Evolutionary conservation across 1,140 invertebrate species (phyloP).

Genomic region (Lucilia cuprina): DNA sequence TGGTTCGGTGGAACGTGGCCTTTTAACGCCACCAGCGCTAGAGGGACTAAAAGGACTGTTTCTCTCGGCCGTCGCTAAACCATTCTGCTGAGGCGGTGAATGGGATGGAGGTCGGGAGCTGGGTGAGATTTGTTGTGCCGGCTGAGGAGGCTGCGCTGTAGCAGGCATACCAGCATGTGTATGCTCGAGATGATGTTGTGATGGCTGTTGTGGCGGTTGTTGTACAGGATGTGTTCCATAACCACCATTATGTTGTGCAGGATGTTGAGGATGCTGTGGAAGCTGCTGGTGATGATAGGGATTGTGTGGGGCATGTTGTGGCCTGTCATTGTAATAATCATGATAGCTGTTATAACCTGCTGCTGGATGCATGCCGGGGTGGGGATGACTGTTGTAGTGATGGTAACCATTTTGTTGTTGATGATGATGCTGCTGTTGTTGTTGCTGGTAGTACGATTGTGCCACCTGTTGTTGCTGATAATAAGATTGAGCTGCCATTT

Average conservation of each 20-base stretch:
- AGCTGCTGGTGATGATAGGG: slow-evolving; percentile 45
- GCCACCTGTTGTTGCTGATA: neutral
- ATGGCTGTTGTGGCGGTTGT: slow-evolving; percentile 12
- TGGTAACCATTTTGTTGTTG: slow-evolving; percentile 38
- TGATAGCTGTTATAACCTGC: slow-evolving; percentile 47
- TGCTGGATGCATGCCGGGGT: neutral
- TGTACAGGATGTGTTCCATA: neutral
- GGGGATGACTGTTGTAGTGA: slow-evolving; percentile 43
- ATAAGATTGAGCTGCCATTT: neutral
- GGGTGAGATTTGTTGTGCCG: neutral
- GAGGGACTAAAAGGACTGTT: neutral
- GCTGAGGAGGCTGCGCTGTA: neutral
- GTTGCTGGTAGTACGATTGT: neutral
- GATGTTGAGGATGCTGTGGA: neutral
- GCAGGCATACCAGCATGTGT: neutral
- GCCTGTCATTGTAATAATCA: slow-evolving; percentile 52
- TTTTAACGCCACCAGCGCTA: neutral
- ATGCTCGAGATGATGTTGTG: neutral
- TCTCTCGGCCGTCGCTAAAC: slow-evolving; percentile 13
- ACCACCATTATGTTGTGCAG: neutral
- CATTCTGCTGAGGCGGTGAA: slow-evolving; percentile 34
- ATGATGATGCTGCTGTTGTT: slow-evolving; percentile 15
- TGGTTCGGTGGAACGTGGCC: slow-evolving; percentile 24
- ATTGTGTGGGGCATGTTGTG: slow-evolving; percentile 48
- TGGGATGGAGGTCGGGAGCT: slow-evolving; percentile 32